Base-by-base conservation (phyloP, 2,888 invertebrate genomes). In the Ceratothoa steindachneri region DNA sequence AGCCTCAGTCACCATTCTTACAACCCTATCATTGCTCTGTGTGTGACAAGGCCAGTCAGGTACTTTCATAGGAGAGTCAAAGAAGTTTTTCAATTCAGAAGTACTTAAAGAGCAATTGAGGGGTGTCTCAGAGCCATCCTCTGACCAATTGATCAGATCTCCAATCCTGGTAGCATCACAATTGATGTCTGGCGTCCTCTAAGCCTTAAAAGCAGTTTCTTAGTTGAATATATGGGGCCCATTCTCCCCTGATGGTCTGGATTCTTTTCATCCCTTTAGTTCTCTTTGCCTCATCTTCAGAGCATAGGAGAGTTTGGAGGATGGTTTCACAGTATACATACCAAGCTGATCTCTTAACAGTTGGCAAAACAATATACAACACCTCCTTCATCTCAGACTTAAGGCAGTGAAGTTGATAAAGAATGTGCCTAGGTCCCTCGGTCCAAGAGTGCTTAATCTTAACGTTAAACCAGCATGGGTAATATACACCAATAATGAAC, bases 311-410 rank as follows among this genome's bases (percentile, higher is more conserved):
- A 28, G 53, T 55, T 41, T 72, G 52, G 24, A 60, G 15, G 2
- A 60, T 24, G 19, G 69, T 51, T 41, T 70, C 64, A 30, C 30
- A 53, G 30, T 73, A 60, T 31, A 31, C 60, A 69, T 73, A 73
- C 69, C 73, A 73, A 28, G 30, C 51, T 69, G 69, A 73, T 69
- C 69, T 67, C 65, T 28, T 71, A 30, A 69, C 73, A 29, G 73
- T 73, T 31, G 73, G 69, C 69, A 73, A 68, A 53, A 72, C 72
- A 30, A 72, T 31, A 28, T 52, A n/a, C 30, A 69, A 30, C 68
- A 41, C 72, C 68, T 72, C 72, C 72, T 72, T 68, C 19, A 41
- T 72, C 28, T 72, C 51, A 3, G 51, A 51, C 68, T 30, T 51
- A 9, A 72, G 68, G 52, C 67, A 52, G 52, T 69, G 52, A 66